These are phyloP conservation scores for Clistopyga incitator DNA, from an alignment of 2,888 invertebrate genomes.

Conservation along the genomic window DNA sequence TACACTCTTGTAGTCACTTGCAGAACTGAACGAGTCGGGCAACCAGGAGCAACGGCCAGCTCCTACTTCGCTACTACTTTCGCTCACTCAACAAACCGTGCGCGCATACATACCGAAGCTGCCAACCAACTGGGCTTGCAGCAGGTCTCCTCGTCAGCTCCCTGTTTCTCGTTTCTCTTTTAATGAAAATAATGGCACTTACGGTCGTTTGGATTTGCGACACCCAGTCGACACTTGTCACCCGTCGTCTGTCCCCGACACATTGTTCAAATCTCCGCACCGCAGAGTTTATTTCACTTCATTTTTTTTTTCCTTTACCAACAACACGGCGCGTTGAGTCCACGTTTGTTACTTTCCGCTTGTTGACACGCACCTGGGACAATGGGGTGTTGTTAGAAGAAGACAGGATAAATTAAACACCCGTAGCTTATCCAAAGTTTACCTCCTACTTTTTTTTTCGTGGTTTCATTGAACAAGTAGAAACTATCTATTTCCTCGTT, in stretches of 20 bases:
- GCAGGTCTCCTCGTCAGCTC: conserved; percentile 1
- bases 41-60: conserved; percentile 15
- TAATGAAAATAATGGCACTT: conserved; percentile 56
- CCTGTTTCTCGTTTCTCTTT: conserved; percentile 42
- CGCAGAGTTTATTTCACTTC: conserved; percentile 32
- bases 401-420: no score
- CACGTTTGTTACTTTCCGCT: conserved; percentile 14
- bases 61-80: conserved; percentile 31
- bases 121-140: neutral
- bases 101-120: neutral
- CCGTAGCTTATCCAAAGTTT: neutral
- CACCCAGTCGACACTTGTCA: conserved; percentile 38
- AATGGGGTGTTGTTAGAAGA: neutral
- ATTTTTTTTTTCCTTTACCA: conserved; percentile 13
- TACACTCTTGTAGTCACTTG: conserved; percentile 50
- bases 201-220: conserved; percentile 35
- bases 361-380: neutral
- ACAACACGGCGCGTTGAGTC: conserved; percentile 13
- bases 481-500: no score
- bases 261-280: conserved; percentile 30
- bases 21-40: conserved; percentile 32
- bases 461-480: neutral
- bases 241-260: conserved; percentile 30
- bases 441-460: neutral
- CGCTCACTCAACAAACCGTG: conserved; percentile 28